Evolutionary conservation across 1,140 invertebrate species (phyloP).

Genomic region (Brachionus angularis): DNA sequence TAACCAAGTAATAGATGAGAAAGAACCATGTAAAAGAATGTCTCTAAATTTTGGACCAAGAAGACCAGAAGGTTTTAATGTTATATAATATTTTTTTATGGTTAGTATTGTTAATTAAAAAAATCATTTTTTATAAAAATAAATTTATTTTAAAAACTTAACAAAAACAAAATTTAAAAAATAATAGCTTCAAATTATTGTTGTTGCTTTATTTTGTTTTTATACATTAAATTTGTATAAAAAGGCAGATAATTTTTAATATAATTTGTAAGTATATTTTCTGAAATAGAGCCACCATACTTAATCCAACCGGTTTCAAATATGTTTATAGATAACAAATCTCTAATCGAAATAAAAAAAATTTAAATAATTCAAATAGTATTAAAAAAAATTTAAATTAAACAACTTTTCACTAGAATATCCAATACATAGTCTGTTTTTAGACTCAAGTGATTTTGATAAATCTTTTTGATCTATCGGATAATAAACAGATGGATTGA

Average conservation of each 20-base stretch:
- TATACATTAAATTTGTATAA: no score
- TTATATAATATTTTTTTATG: constrained; percentile 8
- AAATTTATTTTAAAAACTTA: no score
- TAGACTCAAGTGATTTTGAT: background rate
- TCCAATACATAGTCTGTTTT: background rate
- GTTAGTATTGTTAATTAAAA: no score
- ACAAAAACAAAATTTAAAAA: no score
- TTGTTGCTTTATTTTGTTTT: no score
- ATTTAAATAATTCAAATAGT: background rate
- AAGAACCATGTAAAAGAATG: background rate
- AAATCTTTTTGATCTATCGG: background rate
- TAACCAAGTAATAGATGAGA: background rate
- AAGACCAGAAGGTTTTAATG: background rate
- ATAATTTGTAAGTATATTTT: no score
- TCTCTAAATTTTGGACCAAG: background rate
- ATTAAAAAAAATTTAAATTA: background rate
- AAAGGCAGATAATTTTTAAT: no score
- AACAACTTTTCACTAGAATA: background rate
- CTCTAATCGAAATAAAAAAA: background rate
- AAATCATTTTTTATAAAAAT: no score
- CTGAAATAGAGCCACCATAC: background rate
- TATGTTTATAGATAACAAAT: background rate
- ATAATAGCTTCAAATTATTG: no score
- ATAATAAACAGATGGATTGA: background rate
- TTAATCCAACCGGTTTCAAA: background rate